A percentile compares a stretch with the other conserved stretches of the same genome.
These are phyloP conservation scores for Portevinia maculata DNA, from an alignment of 2,888 invertebrate genomes.

Conservation along the genomic window DNA sequence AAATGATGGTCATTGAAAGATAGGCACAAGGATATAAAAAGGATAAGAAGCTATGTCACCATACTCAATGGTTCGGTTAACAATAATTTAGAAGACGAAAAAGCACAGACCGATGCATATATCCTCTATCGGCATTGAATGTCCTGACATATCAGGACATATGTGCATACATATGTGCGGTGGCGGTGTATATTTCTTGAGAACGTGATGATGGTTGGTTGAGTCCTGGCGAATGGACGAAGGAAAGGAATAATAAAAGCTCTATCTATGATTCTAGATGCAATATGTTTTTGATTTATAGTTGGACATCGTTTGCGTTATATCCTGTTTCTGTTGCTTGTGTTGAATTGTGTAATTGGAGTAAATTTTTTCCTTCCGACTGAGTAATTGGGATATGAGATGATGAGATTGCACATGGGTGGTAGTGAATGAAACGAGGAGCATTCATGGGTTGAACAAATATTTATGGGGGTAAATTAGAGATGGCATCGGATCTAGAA, in stretches of 20 bases:
- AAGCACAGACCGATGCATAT: conserved; percentile 24
- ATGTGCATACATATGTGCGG: too few relatives aligned
- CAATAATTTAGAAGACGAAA: conserved; percentile 63
- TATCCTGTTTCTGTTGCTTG: conserved; percentile 16
- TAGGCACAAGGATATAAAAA: conserved; percentile 71
- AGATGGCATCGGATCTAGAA: too few relatives aligned
- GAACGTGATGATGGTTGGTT: conserved; percentile 63
- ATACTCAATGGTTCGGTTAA: conserved; percentile 72
- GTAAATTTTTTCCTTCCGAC: conserved; percentile 36
- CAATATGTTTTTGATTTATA: conserved; percentile 71
- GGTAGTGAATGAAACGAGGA: too few relatives aligned
- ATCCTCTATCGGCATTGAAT: conserved; percentile 21
- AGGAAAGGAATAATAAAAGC: not conserved
- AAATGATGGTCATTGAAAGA: conserved; percentile 73
- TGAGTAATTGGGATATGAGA: conserved; percentile 61
- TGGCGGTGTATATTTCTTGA: conserved; percentile 24
- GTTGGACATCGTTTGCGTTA: conserved; percentile 37
- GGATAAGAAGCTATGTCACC: conserved; percentile 73
- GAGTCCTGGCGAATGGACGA: conserved; percentile 19
- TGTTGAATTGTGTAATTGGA: conserved; percentile 65
- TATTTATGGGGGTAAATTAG: too few relatives aligned
- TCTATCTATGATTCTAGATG: conserved; percentile 44
- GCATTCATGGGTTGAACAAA: too few relatives aligned
- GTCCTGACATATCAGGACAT: conserved; percentile 6
- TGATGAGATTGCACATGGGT: conserved; percentile 57